A percentile compares a stretch with the other conserved stretches of the same genome.
Evolutionary conservation across 2,797 vertebrate species (phyloP).

Genomic region (Alfaro cultratus): DNA sequence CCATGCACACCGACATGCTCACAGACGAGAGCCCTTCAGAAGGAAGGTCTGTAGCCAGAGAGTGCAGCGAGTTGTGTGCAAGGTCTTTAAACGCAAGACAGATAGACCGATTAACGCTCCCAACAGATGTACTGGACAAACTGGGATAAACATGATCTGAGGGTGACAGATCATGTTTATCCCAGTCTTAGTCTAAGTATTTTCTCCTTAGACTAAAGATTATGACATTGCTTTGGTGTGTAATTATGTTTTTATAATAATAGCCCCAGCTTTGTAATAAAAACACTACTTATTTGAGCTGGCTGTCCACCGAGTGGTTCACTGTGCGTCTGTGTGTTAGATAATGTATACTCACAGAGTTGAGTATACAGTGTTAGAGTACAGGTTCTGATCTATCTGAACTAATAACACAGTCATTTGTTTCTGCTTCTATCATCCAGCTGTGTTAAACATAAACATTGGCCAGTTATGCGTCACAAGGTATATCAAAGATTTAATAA

Average conservation of each 20-base stretch:
- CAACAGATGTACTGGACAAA: slow-evolving; percentile 26
- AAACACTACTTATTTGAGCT: slow-evolving; percentile 35
- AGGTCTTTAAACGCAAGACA: slow-evolving; percentile 40
- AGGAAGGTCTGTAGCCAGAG: slow-evolving; percentile 50
- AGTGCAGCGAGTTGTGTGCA: slow-evolving; percentile 42
- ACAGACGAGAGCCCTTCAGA: slow-evolving; percentile 54
- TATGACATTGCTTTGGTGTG: slow-evolving; percentile 12
- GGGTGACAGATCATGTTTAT: slow-evolving; percentile 5
- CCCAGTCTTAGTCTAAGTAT: not conserved
- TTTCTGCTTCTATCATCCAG: slow-evolving; percentile 3
- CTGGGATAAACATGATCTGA: slow-evolving; percentile 21
- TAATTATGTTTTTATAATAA: slow-evolving; percentile 34
- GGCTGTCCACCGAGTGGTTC: slow-evolving; percentile 16
- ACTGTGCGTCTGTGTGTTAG: not conserved
- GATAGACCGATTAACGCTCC: slow-evolving; percentile 34
- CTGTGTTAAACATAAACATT: not conserved
- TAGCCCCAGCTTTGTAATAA: slow-evolving; percentile 41
- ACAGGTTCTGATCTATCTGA: slow-evolving; percentile 15
- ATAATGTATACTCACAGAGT: slow-evolving; percentile 24
- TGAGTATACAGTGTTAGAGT: slow-evolving; percentile 14
- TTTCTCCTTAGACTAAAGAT: slow-evolving; percentile 19
- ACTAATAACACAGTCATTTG: not conserved
- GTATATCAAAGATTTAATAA: not conserved
- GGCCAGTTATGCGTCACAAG: not conserved
- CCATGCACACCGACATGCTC: slow-evolving; percentile 24